These are phyloP conservation scores for mouse (Mus musculus) DNA, from an alignment of 2,113 vertebrate genomes.

Conservation along the genomic window DNA sequence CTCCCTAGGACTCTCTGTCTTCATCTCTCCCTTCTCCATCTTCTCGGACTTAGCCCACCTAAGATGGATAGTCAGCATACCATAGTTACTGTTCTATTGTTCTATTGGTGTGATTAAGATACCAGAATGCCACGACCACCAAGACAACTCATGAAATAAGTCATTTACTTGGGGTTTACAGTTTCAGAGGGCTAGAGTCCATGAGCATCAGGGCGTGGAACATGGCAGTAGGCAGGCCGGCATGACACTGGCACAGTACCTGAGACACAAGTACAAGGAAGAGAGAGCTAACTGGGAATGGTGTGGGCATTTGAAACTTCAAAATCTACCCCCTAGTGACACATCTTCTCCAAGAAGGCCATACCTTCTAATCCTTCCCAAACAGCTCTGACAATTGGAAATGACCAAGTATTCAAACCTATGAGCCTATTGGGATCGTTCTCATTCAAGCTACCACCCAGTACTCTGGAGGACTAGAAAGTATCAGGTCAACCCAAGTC, in stretches of 20 bases:
- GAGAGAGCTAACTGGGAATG: not conserved
- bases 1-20: not conserved
- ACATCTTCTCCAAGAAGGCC: not conserved
- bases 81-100: not conserved
- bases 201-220: not conserved
- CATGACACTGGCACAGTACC: not conserved
- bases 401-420: not conserved
- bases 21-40: constrained; percentile 44
- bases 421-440: not conserved
- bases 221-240: not conserved
- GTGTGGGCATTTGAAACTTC: not conserved
- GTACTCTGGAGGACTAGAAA: not conserved
- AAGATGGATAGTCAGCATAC: not conserved
- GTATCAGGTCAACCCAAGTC: not conserved
- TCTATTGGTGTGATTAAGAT: not conserved
- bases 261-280: not conserved
- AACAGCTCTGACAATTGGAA: not conserved
- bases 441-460: too few species aligned
- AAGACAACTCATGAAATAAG: not conserved
- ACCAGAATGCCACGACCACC: not conserved
- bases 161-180: not conserved
- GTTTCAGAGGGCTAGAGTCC: not conserved
- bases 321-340: not conserved
- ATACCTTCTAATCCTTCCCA: not conserved
- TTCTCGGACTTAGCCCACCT: not conserved